Percentiles rank a stretch among this genome's conserved stretches.
Conservation (phyloP, 2,888 invertebrate species). For the Cistogaster globosa region DNA sequence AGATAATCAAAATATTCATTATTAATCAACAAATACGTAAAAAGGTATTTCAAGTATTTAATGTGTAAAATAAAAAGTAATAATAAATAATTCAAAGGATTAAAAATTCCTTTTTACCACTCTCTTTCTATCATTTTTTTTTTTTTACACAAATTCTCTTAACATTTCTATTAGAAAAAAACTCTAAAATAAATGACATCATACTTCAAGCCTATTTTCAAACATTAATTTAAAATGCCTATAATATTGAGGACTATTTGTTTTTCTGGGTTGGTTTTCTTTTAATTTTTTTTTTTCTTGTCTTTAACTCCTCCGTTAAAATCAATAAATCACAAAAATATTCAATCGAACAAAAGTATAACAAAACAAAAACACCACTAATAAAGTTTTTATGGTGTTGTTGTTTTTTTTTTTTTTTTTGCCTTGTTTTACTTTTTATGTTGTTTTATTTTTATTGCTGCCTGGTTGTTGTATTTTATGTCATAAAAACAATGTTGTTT, state of each 20-base stretch:
- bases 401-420: neutral
- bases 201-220: neutral
- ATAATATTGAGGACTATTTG: slow-evolving; percentile 10
- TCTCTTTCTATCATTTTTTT: too few species aligned
- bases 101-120: too few species aligned
- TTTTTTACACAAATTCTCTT: too few species aligned
- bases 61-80: too few species aligned
- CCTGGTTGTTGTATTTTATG: slow-evolving; percentile 61
- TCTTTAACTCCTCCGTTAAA: slow-evolving; percentile 36
- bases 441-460: slow-evolving; percentile 47
- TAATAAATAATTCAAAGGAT: too few species aligned
- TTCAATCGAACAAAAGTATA: slow-evolving; percentile 44
- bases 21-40: too few species aligned
- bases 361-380: slow-evolving; percentile 35
- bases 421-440: neutral
- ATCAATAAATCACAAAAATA: slow-evolving; percentile 63
- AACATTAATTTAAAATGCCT: neutral
- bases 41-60: too few species aligned
- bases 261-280: neutral
- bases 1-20: too few species aligned
- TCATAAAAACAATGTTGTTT: slow-evolving; percentile 66
- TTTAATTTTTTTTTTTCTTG: too few species aligned
- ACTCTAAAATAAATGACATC: too few species aligned
- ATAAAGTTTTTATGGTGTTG: slow-evolving; percentile 52
- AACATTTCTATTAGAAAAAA: too few species aligned